Conservation (phyloP, 2,888 invertebrate species). For the Drosophila affinis region DNA sequence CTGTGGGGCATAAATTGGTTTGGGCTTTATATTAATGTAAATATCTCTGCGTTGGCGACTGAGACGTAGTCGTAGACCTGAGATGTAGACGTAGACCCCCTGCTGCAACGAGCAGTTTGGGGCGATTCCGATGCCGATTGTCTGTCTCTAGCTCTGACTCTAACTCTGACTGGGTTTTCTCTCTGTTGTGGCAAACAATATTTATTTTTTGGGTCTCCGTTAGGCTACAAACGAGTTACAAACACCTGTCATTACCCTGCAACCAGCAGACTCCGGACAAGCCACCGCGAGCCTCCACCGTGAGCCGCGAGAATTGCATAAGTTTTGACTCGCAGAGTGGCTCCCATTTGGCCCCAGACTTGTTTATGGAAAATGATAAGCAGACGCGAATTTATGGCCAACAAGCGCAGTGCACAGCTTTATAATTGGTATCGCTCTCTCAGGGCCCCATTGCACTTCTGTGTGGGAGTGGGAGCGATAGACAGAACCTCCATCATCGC, state of each 20-base stretch:
- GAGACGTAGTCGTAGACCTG: neutral
- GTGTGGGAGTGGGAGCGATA: conserved; percentile 34
- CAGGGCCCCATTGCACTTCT: conserved; percentile 28
- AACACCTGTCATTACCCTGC: conserved; percentile 80
- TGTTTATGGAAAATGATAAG: conserved; percentile 80
- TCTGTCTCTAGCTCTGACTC: conserved; percentile 34
- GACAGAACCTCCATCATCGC: conserved; percentile 37
- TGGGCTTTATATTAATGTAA: conserved; percentile 78
- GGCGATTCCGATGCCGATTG: conserved; percentile 54
- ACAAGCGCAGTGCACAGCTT: conserved; percentile 44
- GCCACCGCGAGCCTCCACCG: conserved; percentile 8
- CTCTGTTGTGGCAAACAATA: conserved; percentile 21
- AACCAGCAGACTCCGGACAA: conserved; percentile 49
- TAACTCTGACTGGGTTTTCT: conserved; percentile 32
- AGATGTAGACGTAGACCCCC: conserved; percentile 45
- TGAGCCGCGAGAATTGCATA: conserved; percentile 71
- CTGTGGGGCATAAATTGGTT: conserved; percentile 77
- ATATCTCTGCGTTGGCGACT: conserved; percentile 76
- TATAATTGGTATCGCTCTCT: conserved; percentile 64
- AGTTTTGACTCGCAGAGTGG: conserved; percentile 49
- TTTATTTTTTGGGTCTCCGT: conserved; percentile 60
- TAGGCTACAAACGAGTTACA: conserved; percentile 73
- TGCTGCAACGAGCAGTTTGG: conserved; percentile 40
- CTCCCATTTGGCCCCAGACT: conserved; percentile 54
- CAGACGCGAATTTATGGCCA: conserved; percentile 69